These are phyloP conservation scores for Drosophila kohkoa DNA, from an alignment of 1,140 invertebrate species.

Conservation along the genomic window DNA sequence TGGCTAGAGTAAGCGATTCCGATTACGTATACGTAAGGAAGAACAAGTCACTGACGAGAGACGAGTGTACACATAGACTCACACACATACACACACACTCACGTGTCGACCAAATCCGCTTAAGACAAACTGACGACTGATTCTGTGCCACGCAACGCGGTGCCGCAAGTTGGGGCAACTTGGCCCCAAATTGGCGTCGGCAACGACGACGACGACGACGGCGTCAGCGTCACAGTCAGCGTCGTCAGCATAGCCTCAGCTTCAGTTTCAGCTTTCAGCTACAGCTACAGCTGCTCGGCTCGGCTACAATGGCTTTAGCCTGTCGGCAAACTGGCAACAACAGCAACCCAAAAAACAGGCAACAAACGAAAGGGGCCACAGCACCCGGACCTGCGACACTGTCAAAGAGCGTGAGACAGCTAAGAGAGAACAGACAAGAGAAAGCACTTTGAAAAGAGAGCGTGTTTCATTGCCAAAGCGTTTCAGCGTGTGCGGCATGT, in stretches of 20 bases:
- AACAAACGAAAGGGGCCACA: neutral
- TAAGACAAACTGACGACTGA: conserved; percentile 83
- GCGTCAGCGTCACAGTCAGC: conserved; percentile 13
- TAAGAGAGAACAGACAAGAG: conserved; percentile 13
- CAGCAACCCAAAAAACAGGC: neutral
- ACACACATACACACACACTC: conserved; percentile 50
- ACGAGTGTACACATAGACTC: conserved; percentile 19
- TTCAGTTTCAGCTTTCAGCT: conserved; percentile 16
- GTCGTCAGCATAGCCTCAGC: conserved; percentile 11
- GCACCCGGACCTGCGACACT: conserved; percentile 62
- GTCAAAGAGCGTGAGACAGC: conserved; percentile 20
- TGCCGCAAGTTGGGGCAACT: conserved; percentile 65
- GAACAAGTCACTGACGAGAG: conserved; percentile 10
- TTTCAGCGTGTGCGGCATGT: conserved; percentile 37
- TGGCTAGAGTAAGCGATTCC: conserved; percentile 18
- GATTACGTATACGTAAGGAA: conserved; percentile 17
- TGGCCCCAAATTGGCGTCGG: conserved; percentile 63
- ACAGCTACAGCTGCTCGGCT: conserved; percentile 7
- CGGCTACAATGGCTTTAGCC: neutral
- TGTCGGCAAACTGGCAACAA: conserved; percentile 3
- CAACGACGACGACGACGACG: conserved; percentile 21
- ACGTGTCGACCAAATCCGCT: conserved; percentile 82
- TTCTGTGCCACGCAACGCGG: conserved; percentile 63
- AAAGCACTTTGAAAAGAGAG: conserved; percentile 28
- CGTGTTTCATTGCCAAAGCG: conserved; percentile 55